These are phyloP conservation scores for Cynaeus angustus DNA, from an alignment of 2,888 invertebrate species.

Conservation along the genomic window DNA sequence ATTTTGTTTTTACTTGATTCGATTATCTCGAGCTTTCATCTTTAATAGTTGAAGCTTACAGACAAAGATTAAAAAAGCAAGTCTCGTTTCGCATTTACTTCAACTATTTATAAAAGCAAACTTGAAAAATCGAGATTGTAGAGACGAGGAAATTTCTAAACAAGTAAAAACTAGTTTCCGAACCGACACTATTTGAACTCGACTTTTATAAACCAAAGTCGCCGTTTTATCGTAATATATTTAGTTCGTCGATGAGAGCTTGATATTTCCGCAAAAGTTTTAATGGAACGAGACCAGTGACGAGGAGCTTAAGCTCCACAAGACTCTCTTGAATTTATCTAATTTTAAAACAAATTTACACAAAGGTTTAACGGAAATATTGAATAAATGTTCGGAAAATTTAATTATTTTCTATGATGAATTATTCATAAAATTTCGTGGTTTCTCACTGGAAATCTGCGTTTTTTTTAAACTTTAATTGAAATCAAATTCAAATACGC, in stretches of 20 bases:
- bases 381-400: slow-evolving; percentile 22
- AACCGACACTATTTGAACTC: slow-evolving; percentile 19
- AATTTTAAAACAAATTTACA: slow-evolving; percentile 34
- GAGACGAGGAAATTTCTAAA: not conserved
- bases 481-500: not conserved
- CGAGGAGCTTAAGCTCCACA: slow-evolving; percentile 10
- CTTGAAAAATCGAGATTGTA: not conserved
- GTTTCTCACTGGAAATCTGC: not conserved
- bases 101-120: not conserved
- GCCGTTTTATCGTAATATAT: slow-evolving; percentile 15
- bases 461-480: not conserved
- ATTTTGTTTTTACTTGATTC: slow-evolving; percentile 31
- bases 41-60: slow-evolving; percentile 14
- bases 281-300: slow-evolving; percentile 25
- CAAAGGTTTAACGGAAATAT: slow-evolving; percentile 27
- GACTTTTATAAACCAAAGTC: slow-evolving; percentile 14
- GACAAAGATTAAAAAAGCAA: not conserved
- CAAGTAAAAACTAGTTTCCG: not conserved
- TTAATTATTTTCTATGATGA: slow-evolving; percentile 10
- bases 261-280: slow-evolving; percentile 24
- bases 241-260: slow-evolving; percentile 21
- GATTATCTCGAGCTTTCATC: slow-evolving; percentile 31
- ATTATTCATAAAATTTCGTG: slow-evolving; percentile 10
- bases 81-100: not conserved
- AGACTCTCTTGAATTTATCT: slow-evolving; percentile 22